These are phyloP conservation scores for Luidia sarsii DNA, from an alignment of 53 echinoderm and acorn worm species.

Conservation along the genomic window DNA sequence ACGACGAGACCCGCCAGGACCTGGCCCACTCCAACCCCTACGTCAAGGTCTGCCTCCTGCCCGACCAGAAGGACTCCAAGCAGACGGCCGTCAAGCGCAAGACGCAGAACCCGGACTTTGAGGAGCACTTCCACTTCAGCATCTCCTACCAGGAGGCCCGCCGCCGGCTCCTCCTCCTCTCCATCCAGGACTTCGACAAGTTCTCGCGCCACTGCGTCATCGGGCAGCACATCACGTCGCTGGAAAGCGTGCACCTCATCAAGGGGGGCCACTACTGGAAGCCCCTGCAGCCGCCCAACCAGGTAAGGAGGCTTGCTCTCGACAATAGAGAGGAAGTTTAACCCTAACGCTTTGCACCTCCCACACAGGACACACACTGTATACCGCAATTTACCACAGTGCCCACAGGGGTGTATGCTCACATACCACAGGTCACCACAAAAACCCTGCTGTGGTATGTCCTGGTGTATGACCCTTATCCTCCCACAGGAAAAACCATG, in stretches of 20 bases:
- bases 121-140: constrained; percentile 92
- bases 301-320: no score
- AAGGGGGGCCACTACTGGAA: constrained; percentile 98
- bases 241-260: constrained; percentile 83
- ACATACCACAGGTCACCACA: no score
- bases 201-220: constrained; percentile 97
- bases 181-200: constrained; percentile 99
- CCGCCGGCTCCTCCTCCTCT: constrained; percentile 75
- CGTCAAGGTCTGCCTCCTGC: constrained; percentile 95
- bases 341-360: no score
- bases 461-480: no score
- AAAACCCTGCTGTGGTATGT: no score
- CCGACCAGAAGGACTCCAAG: constrained; percentile 93
- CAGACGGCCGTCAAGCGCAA: constrained; percentile 95
- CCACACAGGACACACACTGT: no score
- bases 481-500: no score
- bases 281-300: constrained; percentile 88
- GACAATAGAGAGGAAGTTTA: no score
- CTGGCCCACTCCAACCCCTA: constrained; percentile 98
- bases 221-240: constrained; percentile 85
- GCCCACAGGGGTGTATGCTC: no score
- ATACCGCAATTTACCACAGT: no score
- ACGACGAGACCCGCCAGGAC: constrained; percentile 88
- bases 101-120: constrained; percentile 95
- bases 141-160: constrained; percentile 90